These are phyloP conservation scores for Luehdorfia chinensis DNA, from an alignment of 1,140 invertebrate species.

Conservation along the genomic window DNA sequence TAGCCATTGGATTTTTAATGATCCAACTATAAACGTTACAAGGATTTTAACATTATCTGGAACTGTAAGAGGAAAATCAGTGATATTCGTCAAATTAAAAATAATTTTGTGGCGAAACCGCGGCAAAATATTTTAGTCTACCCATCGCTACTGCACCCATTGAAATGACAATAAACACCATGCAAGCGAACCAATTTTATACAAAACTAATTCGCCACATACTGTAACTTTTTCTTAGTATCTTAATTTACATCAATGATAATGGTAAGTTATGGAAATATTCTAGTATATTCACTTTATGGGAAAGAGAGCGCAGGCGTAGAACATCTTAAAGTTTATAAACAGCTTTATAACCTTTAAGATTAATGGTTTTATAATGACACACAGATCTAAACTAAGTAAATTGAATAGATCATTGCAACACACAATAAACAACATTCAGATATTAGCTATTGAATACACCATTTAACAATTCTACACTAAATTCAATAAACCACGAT, in stretches of 20 bases:
- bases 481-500: constrained; percentile 51
- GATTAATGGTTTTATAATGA: constrained; percentile 35
- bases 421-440: constrained; percentile 73
- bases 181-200: constrained; percentile 47
- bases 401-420: constrained; percentile 57
- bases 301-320: constrained; percentile 33
- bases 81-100: too few species aligned
- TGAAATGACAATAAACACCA: constrained; percentile 58
- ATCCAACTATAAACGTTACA: too few species aligned
- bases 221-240: background rate
- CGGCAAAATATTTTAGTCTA: constrained; percentile 25
- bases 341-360: constrained; percentile 54
- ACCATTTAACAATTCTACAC: constrained; percentile 72
- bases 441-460: constrained; percentile 69
- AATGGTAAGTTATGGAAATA: background rate
- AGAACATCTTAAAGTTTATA: constrained; percentile 51
- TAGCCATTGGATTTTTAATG: constrained; percentile 10
- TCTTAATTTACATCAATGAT: constrained; percentile 1
- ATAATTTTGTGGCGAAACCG: constrained; percentile 9
- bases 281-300: constrained; percentile 34
- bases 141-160: constrained; percentile 53
- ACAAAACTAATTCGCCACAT: constrained; percentile 25
- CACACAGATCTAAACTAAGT: constrained; percentile 70
- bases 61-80: too few species aligned
- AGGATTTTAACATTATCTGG: too few species aligned